Evolutionary conservation across 1,140 invertebrate genomes (phyloP), one percentile per base, ranked within the genome.

Genomic region (Camponotus pennsylvanicus): DNA sequence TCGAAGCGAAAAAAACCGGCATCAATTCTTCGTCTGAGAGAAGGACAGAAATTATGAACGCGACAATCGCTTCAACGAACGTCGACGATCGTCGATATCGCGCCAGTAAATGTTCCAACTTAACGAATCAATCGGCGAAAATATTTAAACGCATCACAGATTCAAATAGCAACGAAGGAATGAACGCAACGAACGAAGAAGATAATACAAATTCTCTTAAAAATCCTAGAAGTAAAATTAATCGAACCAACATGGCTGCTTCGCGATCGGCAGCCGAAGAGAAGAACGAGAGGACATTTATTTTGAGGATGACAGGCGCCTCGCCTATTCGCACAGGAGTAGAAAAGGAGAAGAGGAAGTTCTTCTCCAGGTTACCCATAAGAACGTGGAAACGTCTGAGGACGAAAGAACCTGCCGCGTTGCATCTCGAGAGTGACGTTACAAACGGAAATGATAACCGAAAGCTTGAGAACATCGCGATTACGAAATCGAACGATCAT

Each of bases 351-450:
- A 80, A 67, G 15, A 57, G 8, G 0, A 80, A 57, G 7, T 80
- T 80, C 8, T 49, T 59, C 1, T 90, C 88, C 4, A 90, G 18
- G 13, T 40, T 90, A 66, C 88, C 89, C 0, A 13, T 88, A 21
- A 79, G 89, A 69, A 88, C 77, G 1, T 89, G 83, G 57, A 79
- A 55, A 55, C 82, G 86, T 0, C 9, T 27, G 0, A 85, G 34
- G 64, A 86, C 88, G 4, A 90, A 49, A 18, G 79, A 77, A 61
- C 88, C 86, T 0, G 32, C 34, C 7, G 11, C 59, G 1, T 15
- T 1, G 8, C 67, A 9, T 15, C 3, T 21, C 18, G 32, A 63
- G 13, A 83, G 4, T 11, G 27, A 21, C 6, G 7, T 15, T 13
- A 45, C 6, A 1, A 66, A 86, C 8, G 37, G 0, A 11, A 18